Percentiles rank a stretch among this genome's conserved stretches.
phyloP scores from a whole-genome alignment of 2,888 invertebrate species.

The Dasysyrphus albostriatus region DNA sequence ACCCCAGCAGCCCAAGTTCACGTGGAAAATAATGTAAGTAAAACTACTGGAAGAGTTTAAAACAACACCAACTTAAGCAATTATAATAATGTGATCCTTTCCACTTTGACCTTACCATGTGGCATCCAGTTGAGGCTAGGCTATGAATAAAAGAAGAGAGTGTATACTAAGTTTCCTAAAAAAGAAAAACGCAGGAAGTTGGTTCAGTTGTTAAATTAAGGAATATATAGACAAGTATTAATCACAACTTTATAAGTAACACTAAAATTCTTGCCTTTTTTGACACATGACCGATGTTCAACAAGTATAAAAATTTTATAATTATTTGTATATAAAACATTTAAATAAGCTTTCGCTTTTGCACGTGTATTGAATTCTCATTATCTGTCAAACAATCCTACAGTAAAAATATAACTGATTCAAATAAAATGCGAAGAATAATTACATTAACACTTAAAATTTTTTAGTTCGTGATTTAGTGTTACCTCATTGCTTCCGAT shows the following conservation, averaged over 20 bases:
- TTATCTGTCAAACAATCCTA: not conserved
- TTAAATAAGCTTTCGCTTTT: slow-evolving; percentile 64
- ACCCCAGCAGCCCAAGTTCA: too few species aligned
- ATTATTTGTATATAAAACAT: slow-evolving; percentile 27
- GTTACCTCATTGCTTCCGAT: slow-evolving; percentile 56
- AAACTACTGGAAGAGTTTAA: too few species aligned
- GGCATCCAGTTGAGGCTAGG: too few species aligned
- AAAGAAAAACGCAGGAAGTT: not conserved
- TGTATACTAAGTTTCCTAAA: not conserved
- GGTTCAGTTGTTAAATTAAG: not conserved
- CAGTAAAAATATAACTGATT: slow-evolving; percentile 56
- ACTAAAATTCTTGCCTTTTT: slow-evolving; percentile 33
- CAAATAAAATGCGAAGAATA: slow-evolving; percentile 53
- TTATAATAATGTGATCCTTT: too few species aligned
- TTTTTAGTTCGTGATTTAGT: slow-evolving; percentile 47
- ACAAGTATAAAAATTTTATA: slow-evolving; percentile 26
- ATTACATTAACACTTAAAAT: slow-evolving; percentile 54
- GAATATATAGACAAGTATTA: not conserved
- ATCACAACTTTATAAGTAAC: not conserved
- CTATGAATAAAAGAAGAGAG: not conserved
- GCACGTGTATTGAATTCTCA: slow-evolving; percentile 58
- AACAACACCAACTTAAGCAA: too few species aligned
- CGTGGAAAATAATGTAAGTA: too few species aligned
- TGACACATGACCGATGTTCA: slow-evolving; percentile 46
- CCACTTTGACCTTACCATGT: too few species aligned